Evolutionary conservation across 2,888 invertebrate species (phyloP), one percentile per base, ranked within the genome.

Genomic region (Erebia epiphron): DNA sequence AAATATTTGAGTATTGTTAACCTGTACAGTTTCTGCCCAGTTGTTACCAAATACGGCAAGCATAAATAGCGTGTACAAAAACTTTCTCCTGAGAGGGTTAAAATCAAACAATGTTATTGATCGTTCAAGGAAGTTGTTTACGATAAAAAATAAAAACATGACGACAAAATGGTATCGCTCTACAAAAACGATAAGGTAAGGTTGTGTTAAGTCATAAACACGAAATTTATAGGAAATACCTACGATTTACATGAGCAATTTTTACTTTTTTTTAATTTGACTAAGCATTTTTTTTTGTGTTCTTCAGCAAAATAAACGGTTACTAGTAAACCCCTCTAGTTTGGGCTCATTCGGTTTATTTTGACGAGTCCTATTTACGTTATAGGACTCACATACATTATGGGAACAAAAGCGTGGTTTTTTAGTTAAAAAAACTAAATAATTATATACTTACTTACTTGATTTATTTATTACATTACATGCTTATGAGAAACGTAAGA

Each of bases 81-180:
- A 46, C 57, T 67, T 21, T 46, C 14, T 57, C 66, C 26, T 67
- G 9, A 62, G 62, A 62, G 49, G 14, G 41, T 56, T 56, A 2
- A 66, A 56, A 66, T 43, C 56, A 66, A 66, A 56, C 13, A 41
- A 54, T 16, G 54, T 43, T 56, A 52, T 43, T 18, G 41, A 43
- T 18, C 43, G 56, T 35, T 54, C 54, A 65, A 65, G 65, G 56
- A 65, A 66, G 65, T 66, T 56, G 49, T 62, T 14, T 10, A 18
- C 56, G 54, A 56, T 54, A 56, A 66, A 66, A 56, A 66, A 56
- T 21, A 66, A 43, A 43, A 56, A 65, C 50, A 56, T 43, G 54
- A 57, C 46, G 21, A 57, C 13, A 43, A 66, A 66, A 56, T 18
- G 13, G n/a, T 65, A 65, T 66, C 16, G 66, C 14, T 46, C 8